Evolutionary conservation across 1,140 invertebrate species (phyloP).

Genomic region (Drosophila oshimai): DNA sequence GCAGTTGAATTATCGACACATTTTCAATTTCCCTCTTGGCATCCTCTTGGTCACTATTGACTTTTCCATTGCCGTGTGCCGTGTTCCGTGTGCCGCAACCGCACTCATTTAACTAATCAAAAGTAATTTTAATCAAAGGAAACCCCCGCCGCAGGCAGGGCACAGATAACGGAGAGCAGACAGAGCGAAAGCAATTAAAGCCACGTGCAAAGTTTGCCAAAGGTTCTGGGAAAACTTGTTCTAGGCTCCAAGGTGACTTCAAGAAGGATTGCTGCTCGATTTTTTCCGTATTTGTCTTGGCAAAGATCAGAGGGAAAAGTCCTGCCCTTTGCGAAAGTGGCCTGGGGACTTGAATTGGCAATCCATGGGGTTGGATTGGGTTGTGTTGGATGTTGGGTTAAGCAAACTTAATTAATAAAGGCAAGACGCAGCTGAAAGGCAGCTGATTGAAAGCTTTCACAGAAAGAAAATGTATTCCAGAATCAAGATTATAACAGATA

Average conservation of each 20-base stretch:
- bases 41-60: constrained; percentile 42
- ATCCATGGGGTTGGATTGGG: background rate
- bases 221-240: constrained; percentile 61
- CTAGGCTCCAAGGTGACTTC: constrained; percentile 24
- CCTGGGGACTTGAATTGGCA: constrained; percentile 9
- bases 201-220: constrained; percentile 68
- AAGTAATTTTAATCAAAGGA: constrained; percentile 77
- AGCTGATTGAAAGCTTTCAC: constrained; percentile 38
- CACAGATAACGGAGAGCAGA: constrained; percentile 32
- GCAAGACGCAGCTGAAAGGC: constrained; percentile 26
- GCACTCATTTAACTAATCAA: constrained; percentile 74
- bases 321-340: constrained; percentile 15
- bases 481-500: background rate
- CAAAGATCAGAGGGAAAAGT: constrained; percentile 47
- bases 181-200: constrained; percentile 67
- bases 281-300: constrained; percentile 39
- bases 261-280: constrained; percentile 56
- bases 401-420: constrained; percentile 79
- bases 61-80: constrained; percentile 31
- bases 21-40: constrained; percentile 20
- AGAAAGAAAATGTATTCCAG: background rate
- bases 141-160: constrained; percentile 30
- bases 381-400: constrained; percentile 45
- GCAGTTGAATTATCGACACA: constrained; percentile 49
- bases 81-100: constrained; percentile 30